A percentile compares a stretch with the other conserved stretches of the same genome.
phyloP scores from a whole-genome alignment of 1,140 invertebrate genomes.

The Pseudachorutes palmiensis region DNA sequence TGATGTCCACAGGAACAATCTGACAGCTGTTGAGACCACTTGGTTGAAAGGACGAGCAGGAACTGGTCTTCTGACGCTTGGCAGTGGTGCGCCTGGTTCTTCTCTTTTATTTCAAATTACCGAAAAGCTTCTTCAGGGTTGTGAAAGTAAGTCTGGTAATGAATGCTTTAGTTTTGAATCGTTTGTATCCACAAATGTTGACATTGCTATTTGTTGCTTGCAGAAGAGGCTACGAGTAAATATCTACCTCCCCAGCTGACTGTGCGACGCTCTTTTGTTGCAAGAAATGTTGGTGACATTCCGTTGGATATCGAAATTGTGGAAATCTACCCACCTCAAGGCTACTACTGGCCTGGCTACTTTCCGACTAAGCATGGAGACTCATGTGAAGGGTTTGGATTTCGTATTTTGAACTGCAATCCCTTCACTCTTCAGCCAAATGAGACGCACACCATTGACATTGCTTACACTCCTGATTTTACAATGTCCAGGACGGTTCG shows the following conservation, averaged over 20 bases:
- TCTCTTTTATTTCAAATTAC: conserved; percentile 70
- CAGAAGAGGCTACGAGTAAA: conserved; percentile 49
- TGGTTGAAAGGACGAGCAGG: conserved; percentile 73
- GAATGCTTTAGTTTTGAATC: too few relatives aligned
- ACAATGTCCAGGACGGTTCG: conserved; percentile 70
- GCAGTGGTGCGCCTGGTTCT: conserved; percentile 74
- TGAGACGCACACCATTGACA: conserved; percentile 72
- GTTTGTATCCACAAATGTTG: too few relatives aligned
- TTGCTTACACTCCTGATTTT: conserved; percentile 88
- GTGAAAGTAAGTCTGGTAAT: conserved; percentile 53
- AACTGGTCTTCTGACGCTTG: conserved; percentile 77
- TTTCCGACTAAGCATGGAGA: conserved; percentile 60
- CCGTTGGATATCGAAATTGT: conserved; percentile 51
- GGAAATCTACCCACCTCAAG: conserved; percentile 35
- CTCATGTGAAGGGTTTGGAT: conserved; percentile 77
- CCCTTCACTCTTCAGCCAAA: conserved; percentile 74
- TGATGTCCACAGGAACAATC: conserved; percentile 67
- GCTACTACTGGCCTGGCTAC: conserved; percentile 42
- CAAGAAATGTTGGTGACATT: conserved; percentile 77
- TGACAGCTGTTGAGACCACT: conserved; percentile 81
- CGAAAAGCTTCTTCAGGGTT: conserved; percentile 73
- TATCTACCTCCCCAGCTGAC: conserved; percentile 59
- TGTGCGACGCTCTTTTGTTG: conserved; percentile 74
- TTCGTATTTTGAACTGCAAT: conserved; percentile 71
- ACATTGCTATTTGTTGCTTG: conserved; percentile 9